Conservation (phyloP, 35 echinoderm and acorn worm genomes). For the Ophiothrix spiculata region DNA sequence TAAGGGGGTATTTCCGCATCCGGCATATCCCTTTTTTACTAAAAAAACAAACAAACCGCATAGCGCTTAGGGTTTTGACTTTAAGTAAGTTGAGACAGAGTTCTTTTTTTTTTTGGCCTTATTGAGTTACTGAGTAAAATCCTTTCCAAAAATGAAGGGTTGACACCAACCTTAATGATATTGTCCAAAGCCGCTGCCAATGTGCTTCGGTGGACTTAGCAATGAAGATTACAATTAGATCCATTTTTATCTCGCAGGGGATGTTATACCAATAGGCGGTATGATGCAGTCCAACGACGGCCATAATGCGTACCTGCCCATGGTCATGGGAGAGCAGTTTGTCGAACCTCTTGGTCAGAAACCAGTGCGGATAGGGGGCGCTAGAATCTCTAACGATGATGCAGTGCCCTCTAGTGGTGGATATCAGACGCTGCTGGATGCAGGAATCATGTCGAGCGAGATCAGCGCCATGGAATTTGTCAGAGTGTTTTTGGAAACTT, state of each 20-base stretch:
- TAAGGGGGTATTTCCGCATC: not conserved
- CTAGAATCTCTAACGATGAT: conserved; percentile 69
- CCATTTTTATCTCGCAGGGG: conserved; percentile 46
- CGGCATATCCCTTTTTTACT: not conserved
- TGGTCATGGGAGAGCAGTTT: conserved; percentile 71
- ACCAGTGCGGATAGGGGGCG: conserved; percentile 56
- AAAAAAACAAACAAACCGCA: no score
- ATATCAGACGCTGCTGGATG: conserved; percentile 78
- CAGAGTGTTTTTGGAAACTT: conserved; percentile 61
- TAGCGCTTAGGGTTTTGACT: no score
- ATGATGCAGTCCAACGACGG: conserved; percentile 52
- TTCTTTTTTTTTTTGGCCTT: no score
- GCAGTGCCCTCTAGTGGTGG: conserved; percentile 70
- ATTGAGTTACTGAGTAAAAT: no score
- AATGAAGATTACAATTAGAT: not conserved
- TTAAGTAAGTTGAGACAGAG: no score
- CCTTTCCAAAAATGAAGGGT: no score
- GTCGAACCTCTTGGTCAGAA: conserved; percentile 77
- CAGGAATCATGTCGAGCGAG: conserved; percentile 60
- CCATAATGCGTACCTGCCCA: conserved; percentile 69
- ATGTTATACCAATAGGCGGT: conserved; percentile 89
- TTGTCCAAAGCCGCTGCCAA: not conserved
- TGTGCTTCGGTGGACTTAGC: not conserved
- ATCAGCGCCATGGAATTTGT: conserved; percentile 58
- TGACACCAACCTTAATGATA: not conserved